Conservation (phyloP, 2,797 vertebrate genomes). For the Myotis vivesi region DNA sequence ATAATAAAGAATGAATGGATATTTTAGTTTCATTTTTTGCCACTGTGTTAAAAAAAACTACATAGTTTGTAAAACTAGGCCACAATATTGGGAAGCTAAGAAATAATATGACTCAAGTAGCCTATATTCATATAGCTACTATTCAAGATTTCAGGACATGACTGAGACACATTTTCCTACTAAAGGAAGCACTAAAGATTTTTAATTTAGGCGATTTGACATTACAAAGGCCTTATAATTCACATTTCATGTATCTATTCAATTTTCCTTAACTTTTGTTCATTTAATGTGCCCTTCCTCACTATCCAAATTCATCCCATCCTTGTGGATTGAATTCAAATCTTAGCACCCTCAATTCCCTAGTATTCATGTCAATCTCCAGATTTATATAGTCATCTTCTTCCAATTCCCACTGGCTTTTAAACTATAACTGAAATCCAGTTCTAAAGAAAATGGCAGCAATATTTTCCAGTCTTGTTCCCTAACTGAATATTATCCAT, state of each 20-base stretch:
- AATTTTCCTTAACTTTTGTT: not conserved
- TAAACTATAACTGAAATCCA: not conserved
- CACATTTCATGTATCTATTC: not conserved
- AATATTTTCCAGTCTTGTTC: conserved; percentile 1
- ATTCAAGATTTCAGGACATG: not conserved
- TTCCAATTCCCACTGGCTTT: not conserved
- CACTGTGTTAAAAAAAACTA: not conserved
- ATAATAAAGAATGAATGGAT: not conserved
- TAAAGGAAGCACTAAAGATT: not conserved
- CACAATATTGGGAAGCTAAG: not conserved
- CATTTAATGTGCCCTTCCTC: not conserved
- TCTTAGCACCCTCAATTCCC: not conserved
- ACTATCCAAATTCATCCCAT: not conserved
- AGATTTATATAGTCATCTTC: not conserved
- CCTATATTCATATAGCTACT: not conserved
- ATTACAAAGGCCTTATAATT: not conserved
- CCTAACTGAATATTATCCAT: not conserved
- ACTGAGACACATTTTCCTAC: not conserved
- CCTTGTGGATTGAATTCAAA: not conserved
- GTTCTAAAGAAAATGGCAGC: not conserved
- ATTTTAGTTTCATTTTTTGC: conserved; percentile 4
- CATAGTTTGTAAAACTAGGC: not conserved
- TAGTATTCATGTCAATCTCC: conserved; percentile 2
- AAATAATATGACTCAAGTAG: not conserved
- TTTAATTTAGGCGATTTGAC: not conserved